Evolutionary conservation across 2,888 invertebrate genomes (phyloP).

Genomic region (Lucinisca nassula): DNA sequence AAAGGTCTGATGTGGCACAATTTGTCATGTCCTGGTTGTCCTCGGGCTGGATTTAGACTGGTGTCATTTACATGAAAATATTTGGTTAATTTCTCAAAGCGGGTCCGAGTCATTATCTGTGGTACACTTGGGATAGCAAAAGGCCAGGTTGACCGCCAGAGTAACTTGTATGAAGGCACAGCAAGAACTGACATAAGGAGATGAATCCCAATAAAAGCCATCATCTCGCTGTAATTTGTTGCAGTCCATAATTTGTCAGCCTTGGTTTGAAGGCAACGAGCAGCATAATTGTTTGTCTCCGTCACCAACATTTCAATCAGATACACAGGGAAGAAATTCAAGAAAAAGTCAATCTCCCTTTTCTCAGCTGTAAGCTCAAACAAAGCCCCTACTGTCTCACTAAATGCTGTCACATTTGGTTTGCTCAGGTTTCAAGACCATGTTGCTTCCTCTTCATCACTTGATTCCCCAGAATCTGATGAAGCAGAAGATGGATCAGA

Average conservation of each 20-base stretch:
- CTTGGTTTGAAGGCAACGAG: not conserved
- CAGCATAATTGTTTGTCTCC: too few species aligned
- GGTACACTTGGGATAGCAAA: conserved; percentile 18
- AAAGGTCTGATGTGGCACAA: conserved; percentile 25
- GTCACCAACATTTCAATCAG: too few species aligned
- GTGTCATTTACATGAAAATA: conserved; percentile 29
- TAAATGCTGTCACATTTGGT: too few species aligned
- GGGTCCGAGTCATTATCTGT: conserved; percentile 23
- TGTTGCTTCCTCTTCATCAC: too few species aligned
- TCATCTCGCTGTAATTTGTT: conserved; percentile 24
- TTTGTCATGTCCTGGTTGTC: conserved; percentile 3
- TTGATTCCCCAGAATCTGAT: too few species aligned
- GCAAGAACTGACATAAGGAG: conserved; percentile 35
- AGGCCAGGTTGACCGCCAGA: conserved; percentile 30
- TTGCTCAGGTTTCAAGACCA: too few species aligned
- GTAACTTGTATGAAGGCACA: conserved; percentile 21
- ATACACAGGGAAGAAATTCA: too few species aligned
- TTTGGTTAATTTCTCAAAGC: conserved; percentile 9
- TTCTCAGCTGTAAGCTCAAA: too few species aligned
- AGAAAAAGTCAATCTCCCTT: too few species aligned
- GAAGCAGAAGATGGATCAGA: too few species aligned
- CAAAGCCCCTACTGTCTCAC: too few species aligned
- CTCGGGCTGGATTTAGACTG: not conserved
- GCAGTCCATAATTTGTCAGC: conserved; percentile 23
- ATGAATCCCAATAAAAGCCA: conserved; percentile 30